phyloP scores from a whole-genome alignment of 2,797 vertebrate species.

The Enteromius anoplus region DNA sequence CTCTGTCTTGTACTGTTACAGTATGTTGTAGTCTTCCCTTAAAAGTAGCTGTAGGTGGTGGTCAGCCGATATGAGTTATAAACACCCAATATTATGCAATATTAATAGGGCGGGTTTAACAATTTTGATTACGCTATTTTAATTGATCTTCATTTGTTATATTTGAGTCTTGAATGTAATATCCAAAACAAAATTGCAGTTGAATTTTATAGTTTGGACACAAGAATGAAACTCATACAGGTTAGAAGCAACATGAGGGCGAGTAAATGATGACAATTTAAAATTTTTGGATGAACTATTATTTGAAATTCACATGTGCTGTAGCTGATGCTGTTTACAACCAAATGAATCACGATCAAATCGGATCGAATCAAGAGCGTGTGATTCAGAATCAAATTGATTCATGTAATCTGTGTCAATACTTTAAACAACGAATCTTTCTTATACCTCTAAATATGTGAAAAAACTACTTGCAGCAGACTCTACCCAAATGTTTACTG shows the following conservation, averaged over 20 bases:
- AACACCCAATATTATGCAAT: neutral
- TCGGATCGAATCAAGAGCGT: neutral
- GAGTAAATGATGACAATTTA: too few species aligned
- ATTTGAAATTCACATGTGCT: too few species aligned
- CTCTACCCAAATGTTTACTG: neutral
- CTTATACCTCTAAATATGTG: neutral
- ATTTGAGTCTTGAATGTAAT: neutral
- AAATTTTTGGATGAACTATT: too few species aligned
- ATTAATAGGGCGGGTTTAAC: neutral
- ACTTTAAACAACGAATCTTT: neutral
- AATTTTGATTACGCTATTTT: neutral
- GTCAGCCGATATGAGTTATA: neutral
- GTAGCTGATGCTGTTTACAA: neutral
- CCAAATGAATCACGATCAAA: neutral
- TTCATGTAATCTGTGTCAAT: neutral
- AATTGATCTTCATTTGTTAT: neutral
- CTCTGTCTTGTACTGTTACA: neutral
- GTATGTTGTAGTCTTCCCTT: constrained; percentile 42
- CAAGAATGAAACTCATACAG: too few species aligned
- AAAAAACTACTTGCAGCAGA: neutral
- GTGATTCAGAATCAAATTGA: neutral
- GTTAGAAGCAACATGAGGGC: too few species aligned
- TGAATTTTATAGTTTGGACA: neutral
- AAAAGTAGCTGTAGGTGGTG: constrained; percentile 38
- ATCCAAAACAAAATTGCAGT: neutral